phyloP scores from a whole-genome alignment of 2,113 vertebrate species.

The Dromas ardeola region DNA sequence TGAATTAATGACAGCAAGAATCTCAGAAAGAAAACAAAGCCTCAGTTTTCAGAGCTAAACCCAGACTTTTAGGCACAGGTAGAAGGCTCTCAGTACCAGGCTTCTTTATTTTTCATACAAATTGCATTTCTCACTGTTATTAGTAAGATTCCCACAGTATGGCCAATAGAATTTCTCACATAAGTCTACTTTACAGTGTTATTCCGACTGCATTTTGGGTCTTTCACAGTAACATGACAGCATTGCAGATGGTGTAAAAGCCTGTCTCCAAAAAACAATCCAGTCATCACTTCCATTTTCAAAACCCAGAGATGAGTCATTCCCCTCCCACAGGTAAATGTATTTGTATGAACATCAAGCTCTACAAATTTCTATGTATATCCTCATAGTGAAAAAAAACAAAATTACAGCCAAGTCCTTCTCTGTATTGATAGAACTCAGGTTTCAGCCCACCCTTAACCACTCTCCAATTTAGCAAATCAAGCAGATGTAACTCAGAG shows the following conservation, averaged over 20 bases:
- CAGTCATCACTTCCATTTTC: conserved; percentile 54
- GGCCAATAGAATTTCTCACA: conserved; percentile 10
- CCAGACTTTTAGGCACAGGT: not conserved
- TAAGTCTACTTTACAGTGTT: not conserved
- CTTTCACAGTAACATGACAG: conserved; percentile 51
- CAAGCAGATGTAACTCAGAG: not conserved
- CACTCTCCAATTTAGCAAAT: not conserved
- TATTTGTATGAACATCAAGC: conserved; percentile 15
- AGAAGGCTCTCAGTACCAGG: not conserved
- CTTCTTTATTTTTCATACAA: not conserved
- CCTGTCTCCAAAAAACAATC: conserved; percentile 47
- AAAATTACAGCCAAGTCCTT: not conserved
- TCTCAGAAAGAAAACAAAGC: not conserved
- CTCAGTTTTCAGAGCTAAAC: not conserved
- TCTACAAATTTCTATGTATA: not conserved
- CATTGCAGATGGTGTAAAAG: conserved; percentile 46
- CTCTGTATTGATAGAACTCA: not conserved
- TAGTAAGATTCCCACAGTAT: not conserved
- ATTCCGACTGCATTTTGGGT: not conserved
- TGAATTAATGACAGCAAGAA: not conserved
- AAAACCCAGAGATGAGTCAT: conserved; percentile 53
- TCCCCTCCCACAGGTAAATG: conserved; percentile 48
- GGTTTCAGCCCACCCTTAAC: not conserved
- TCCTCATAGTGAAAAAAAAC: not conserved
- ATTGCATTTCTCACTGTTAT: not conserved